These are phyloP conservation scores for Phataginus tetradactyla DNA, from an alignment of 2,797 vertebrate genomes.

Conservation along the genomic window DNA sequence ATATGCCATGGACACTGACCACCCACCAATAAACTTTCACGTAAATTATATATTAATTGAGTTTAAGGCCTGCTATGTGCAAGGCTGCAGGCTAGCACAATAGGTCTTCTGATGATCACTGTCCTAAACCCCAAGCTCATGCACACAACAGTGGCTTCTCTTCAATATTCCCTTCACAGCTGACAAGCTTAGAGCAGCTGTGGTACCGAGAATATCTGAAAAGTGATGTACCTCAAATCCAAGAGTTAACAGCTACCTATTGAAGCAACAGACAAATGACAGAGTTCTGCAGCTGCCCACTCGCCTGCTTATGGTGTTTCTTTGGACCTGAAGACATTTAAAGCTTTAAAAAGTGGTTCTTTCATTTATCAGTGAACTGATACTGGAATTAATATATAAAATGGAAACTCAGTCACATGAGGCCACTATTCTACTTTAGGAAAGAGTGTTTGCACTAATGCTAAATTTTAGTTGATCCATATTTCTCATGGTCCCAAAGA, in stretches of 20 bases:
- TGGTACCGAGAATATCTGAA: background rate
- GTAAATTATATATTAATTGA: background rate
- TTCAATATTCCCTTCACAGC: background rate
- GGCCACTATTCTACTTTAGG: background rate
- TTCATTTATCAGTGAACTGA: background rate
- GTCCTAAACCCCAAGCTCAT: no score
- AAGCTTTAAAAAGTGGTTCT: constrained; percentile 14
- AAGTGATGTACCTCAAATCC: background rate
- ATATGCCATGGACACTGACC: background rate
- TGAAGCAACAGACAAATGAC: background rate
- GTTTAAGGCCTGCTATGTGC: background rate
- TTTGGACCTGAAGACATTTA: background rate
- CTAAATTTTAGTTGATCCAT: background rate
- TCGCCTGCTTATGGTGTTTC: background rate
- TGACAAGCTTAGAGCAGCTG: background rate
- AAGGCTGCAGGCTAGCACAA: background rate
- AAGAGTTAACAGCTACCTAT: background rate
- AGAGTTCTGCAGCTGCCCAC: background rate
- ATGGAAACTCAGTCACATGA: background rate
- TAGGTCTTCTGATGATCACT: background rate
- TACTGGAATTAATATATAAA: background rate
- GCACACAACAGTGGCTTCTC: background rate
- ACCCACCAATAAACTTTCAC: background rate
- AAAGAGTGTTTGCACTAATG: background rate
- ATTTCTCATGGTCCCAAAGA: background rate